phyloP scores from a whole-genome alignment of 2,113 vertebrate species.

The Ciconia boyciana region DNA sequence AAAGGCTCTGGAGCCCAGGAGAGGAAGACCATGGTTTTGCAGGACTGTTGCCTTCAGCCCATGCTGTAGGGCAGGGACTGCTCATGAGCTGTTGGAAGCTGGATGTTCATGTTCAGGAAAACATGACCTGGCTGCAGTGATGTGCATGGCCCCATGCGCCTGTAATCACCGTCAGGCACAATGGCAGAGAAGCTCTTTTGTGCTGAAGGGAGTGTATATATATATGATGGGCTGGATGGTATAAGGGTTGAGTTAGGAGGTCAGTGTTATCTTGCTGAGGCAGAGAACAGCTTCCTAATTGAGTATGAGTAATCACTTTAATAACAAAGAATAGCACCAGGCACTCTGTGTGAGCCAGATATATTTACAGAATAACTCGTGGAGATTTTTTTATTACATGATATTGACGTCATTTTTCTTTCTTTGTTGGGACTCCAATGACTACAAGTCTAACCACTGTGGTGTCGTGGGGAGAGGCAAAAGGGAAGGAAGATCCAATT shows the following conservation, averaged over 20 bases:
- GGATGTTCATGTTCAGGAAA: neutral
- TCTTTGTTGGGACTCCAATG: neutral
- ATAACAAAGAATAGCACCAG: neutral
- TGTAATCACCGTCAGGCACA: neutral
- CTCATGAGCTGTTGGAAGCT: neutral
- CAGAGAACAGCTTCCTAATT: neutral
- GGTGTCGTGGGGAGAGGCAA: neutral
- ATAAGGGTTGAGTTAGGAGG: neutral
- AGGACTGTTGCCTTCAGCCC: neutral
- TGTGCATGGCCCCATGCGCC: fast-evolving
- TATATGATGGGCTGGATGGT: neutral
- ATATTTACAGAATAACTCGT: neutral
- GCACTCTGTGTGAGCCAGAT: neutral
- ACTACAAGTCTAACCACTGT: neutral
- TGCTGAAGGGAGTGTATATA: neutral
- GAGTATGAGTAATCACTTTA: neutral
- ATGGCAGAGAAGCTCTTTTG: neutral
- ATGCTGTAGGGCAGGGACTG: neutral
- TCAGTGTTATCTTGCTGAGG: neutral
- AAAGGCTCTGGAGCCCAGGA: neutral
- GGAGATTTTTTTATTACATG: neutral
- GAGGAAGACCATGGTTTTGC: neutral
- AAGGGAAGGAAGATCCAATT: neutral
- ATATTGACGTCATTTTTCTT: neutral
- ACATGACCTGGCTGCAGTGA: neutral